Evolutionary conservation across 2,888 invertebrate species (phyloP).

Genomic region (Lordiphosa andalusiaca): DNA sequence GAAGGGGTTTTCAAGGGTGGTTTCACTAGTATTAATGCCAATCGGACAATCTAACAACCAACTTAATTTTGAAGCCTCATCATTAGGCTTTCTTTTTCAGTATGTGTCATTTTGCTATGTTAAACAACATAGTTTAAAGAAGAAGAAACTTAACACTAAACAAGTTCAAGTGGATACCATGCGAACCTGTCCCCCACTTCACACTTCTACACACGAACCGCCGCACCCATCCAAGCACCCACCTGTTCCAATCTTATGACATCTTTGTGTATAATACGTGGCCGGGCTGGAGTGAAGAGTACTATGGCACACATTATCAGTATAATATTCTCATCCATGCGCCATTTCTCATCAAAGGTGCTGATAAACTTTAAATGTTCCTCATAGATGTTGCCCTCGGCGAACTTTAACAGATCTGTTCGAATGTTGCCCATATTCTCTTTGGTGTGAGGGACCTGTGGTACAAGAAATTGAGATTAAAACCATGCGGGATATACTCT

Average conservation of each 20-base stretch:
- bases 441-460: conserved; percentile 89
- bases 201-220: neutral
- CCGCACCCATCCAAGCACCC: conserved; percentile 20
- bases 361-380: conserved; percentile 92
- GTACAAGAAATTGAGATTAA: neutral
- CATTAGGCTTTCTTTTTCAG: too few relatives aligned
- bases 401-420: conserved; percentile 93
- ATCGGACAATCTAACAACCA: too few relatives aligned
- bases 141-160: too few relatives aligned
- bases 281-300: conserved; percentile 91
- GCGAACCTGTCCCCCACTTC: too few relatives aligned
- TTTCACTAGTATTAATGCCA: too few relatives aligned
- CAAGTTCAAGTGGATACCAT: too few relatives aligned
- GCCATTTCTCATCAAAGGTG: conserved; percentile 92
- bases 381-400: conserved; percentile 93
- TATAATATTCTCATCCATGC: conserved; percentile 93
- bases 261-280: conserved; percentile 90
- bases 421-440: conserved; percentile 89
- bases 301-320: conserved; percentile 94
- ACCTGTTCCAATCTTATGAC: conserved; percentile 93
- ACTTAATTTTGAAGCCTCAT: too few relatives aligned
- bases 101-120: too few relatives aligned
- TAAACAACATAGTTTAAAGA: too few relatives aligned
- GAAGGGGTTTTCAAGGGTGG: too few relatives aligned
- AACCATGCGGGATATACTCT: neutral